phyloP scores from a whole-genome alignment of 2,888 invertebrate species.

The Smittia sp. region DNA sequence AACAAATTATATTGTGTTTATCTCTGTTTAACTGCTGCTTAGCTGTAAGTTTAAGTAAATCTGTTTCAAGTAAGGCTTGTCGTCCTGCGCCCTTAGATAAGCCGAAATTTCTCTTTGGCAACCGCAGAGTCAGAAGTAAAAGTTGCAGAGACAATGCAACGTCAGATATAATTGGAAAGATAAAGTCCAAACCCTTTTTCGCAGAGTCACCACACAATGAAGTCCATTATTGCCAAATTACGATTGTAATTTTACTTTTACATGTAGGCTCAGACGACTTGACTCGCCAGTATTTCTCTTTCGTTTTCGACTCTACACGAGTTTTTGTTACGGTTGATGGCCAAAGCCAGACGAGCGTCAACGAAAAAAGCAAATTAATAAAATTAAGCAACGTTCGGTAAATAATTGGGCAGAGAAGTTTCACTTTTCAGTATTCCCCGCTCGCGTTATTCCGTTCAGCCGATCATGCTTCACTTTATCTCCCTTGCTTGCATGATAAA shows the following conservation, averaged over 20 bases:
- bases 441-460: not conserved
- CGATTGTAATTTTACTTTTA: not conserved
- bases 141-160: slow-evolving; percentile 3
- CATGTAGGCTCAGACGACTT: not conserved
- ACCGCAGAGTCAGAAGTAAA: not conserved
- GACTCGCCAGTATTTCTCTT: not conserved
- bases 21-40: slow-evolving; percentile 22
- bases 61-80: slow-evolving; percentile 2
- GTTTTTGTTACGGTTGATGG: slow-evolving; percentile 20
- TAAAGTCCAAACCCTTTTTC: slow-evolving; percentile 5
- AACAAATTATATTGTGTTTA: slow-evolving; percentile 20
- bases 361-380: slow-evolving; percentile 23
- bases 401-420: slow-evolving; percentile 15
- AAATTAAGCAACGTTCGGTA: slow-evolving; percentile 18
- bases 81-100: not conserved
- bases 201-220: not conserved
- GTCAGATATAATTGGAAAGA: slow-evolving; percentile 18
- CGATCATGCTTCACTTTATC: not conserved
- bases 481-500: not conserved
- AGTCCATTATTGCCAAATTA: slow-evolving; percentile 22
- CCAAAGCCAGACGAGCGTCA: slow-evolving; percentile 1
- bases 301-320: not conserved
- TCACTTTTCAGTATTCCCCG: slow-evolving; percentile 18
- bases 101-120: not conserved
- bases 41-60: too few relatives aligned